A percentile compares a stretch with the other conserved stretches of the same genome.
Conservation (phyloP, 2,113 vertebrate species). For the Epinephelus moara region DNA sequence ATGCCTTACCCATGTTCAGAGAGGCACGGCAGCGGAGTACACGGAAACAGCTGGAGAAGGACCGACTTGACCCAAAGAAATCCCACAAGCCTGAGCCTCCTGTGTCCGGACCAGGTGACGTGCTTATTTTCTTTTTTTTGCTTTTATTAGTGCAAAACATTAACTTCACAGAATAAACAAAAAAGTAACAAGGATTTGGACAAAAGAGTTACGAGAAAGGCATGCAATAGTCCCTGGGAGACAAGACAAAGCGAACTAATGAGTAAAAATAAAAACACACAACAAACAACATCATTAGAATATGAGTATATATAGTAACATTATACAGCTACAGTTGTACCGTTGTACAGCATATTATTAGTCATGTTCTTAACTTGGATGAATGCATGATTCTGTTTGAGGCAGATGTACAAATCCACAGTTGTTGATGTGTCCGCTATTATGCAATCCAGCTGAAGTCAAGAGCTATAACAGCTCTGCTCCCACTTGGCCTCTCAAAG, state of each 20-base stretch:
- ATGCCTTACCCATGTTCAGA: conserved; percentile 98
- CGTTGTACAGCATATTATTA: conserved; percentile 2
- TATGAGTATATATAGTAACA: not conserved
- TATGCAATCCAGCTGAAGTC: conserved; percentile 60
- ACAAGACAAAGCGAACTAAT: not conserved
- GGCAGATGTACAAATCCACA: conserved; percentile 50
- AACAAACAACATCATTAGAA: not conserved
- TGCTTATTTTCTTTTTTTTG: not conserved
- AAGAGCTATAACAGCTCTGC: conserved; percentile 9
- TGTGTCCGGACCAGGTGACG: conserved; percentile 95
- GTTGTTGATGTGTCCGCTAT: conserved; percentile 50
- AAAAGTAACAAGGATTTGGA: not conserved
- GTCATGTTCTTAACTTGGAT: conserved; percentile 30
- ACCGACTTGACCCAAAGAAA: conserved; percentile 93
- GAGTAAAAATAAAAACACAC: not conserved
- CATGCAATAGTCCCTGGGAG: not conserved
- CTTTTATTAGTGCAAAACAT: not conserved
- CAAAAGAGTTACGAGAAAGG: not conserved
- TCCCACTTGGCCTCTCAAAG: conserved; percentile 55
- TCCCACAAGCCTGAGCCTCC: conserved; percentile 98
- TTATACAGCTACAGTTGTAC: not conserved
- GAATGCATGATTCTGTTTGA: conserved; percentile 13
- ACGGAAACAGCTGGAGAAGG: conserved; percentile 97
- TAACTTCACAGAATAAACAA: not conserved
- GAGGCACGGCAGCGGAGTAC: conserved; percentile 97